phyloP scores from a whole-genome alignment of 2,888 invertebrate genomes.

The Cylloceria caligata region DNA sequence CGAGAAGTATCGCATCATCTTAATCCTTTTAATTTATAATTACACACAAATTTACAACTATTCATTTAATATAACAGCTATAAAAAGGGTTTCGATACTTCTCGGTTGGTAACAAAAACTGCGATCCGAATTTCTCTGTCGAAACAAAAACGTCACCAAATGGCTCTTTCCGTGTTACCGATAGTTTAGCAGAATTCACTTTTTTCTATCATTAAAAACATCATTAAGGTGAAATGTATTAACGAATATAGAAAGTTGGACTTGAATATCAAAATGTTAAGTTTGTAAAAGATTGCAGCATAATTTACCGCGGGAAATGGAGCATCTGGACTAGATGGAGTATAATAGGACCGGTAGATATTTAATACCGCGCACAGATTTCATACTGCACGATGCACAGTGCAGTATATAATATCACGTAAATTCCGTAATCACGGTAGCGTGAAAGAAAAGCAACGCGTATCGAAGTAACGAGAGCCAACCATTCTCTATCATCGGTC shows the following conservation, averaged over 20 bases:
- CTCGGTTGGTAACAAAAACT: no score
- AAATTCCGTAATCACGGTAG: conserved; percentile 35
- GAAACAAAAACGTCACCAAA: not conserved
- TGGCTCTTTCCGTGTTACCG: not conserved
- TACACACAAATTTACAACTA: not conserved
- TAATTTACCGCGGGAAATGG: conserved; percentile 71
- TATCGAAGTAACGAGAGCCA: conserved; percentile 54
- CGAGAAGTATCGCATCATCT: no score
- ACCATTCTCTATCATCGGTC: conserved; percentile 32
- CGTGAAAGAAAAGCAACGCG: conserved; percentile 57
- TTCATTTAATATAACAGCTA: no score
- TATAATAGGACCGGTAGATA: conserved; percentile 17
- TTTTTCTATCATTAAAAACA: not conserved
- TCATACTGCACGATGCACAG: not conserved
- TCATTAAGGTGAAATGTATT: not conserved
- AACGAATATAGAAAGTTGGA: no score
- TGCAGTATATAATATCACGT: conserved; percentile 1
- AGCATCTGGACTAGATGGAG: conserved; percentile 69
- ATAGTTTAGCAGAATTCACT: not conserved
- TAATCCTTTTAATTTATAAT: no score
- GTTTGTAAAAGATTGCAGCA: conserved; percentile 25
- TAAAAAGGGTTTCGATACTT: no score
- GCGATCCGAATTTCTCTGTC: no score
- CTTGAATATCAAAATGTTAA: no score
- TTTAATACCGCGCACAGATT: conserved; percentile 35